phyloP scores from a whole-genome alignment of 2,113 vertebrate species.

The Gavia stellata region DNA sequence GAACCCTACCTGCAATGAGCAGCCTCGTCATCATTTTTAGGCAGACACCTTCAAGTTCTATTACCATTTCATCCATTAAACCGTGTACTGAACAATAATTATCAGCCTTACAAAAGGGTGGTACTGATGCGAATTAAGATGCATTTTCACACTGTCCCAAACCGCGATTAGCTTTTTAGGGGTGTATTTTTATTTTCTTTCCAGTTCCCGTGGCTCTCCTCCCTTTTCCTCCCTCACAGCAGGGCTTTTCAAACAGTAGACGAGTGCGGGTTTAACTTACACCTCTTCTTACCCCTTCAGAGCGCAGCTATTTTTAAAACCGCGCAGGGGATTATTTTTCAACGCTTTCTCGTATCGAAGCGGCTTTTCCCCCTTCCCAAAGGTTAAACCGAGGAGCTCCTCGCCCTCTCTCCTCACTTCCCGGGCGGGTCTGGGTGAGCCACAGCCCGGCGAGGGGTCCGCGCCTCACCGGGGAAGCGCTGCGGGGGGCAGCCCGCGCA shows the following conservation, averaged over 20 bases:
- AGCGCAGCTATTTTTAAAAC: not conserved
- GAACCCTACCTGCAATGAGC: not conserved
- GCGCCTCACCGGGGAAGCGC: rapidly evolving
- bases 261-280: not conserved
- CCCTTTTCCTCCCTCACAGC: not conserved
- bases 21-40: not conserved
- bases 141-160: not conserved
- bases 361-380: too few relatives aligned
- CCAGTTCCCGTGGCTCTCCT: not conserved
- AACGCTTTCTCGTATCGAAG: rapidly evolving
- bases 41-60: not conserved
- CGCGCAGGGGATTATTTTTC: not conserved
- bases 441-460: not conserved
- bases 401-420: rapidly evolving
- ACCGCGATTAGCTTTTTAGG: not conserved
- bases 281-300: not conserved
- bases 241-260: not conserved
- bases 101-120: not conserved
- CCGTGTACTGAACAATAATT: not conserved
- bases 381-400: not conserved
- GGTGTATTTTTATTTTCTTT: not conserved
- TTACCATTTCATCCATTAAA: not conserved
- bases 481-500: too few relatives aligned
- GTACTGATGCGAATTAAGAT: not conserved
- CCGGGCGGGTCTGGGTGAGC: rapidly evolving